Percentiles rank a stretch among this genome's conserved stretches.
Conservation (phyloP, 2,888 invertebrate genomes). For the Drosophila multiciliata region DNA sequence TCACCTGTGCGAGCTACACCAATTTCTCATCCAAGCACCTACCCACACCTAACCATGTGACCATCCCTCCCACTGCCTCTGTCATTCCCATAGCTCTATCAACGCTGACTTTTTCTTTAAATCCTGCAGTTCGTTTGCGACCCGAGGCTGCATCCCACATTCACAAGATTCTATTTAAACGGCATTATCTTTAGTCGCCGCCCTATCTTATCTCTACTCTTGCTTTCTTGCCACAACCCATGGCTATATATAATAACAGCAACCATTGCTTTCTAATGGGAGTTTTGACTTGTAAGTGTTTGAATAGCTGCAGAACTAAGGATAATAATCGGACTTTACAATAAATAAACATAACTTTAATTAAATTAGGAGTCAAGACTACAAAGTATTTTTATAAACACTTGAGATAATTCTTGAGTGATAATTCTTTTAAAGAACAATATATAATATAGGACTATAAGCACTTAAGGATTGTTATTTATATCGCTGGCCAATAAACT, state of each 20-base stretch:
- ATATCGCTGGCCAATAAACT: neutral
- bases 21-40: constrained; percentile 42
- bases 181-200: constrained; percentile 70
- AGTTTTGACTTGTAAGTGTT: constrained; percentile 6
- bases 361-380: neutral
- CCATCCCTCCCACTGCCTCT: neutral
- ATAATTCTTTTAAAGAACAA: neutral
- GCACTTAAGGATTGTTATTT: neutral
- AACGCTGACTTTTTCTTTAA: constrained; percentile 72
- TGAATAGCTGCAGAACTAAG: neutral
- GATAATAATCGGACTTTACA: neutral
- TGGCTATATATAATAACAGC: constrained; percentile 4
- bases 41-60: neutral
- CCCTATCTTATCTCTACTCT: constrained; percentile 49
- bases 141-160: constrained; percentile 44
- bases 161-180: constrained; percentile 75
- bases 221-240: constrained; percentile 13
- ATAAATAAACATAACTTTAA: neutral
- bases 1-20: constrained; percentile 74
- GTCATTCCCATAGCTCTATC: constrained; percentile 32
- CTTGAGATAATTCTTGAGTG: neutral
- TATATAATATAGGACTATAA: neutral
- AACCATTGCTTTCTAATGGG: constrained; percentile 5
- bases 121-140: constrained; percentile 65
- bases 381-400: neutral